Base-by-base conservation (phyloP, 1,140 invertebrate genomes). In the Proales similis region DNA sequence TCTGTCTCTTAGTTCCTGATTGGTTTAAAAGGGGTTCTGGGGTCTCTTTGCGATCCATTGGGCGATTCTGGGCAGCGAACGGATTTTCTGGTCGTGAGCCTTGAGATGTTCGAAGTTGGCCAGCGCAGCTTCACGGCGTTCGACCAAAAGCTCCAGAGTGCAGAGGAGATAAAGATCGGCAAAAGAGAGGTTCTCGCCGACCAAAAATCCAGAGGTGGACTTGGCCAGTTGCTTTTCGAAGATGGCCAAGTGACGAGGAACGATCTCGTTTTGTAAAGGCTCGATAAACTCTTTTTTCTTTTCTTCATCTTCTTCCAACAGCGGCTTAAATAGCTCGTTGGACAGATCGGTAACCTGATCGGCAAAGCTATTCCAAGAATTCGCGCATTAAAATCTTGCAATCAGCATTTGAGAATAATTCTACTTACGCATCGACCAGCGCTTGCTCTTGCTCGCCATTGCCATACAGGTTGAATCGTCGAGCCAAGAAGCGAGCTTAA, bases 401-500 rank as follows among this genome's bases (percentile, higher is more conserved):
- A n/a, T n/a, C n/a, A n/a, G n/a, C n/a, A n/a, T n/a, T n/a, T n/a
- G n/a, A n/a, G n/a, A n/a, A n/a, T n/a, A n/a, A n/a, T n/a, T n/a
- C n/a, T n/a, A n/a, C 33, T 36, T 9, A 32, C 33, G 42, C 24
- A 11, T 62, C 57, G 1, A 45, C 14, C 48, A 22, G 11, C 22
- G 39, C 39, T 33, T 62, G 57, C 48, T 62, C 57, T 29, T 46
- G 30, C 3, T 12, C 20, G 26, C 29, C 27, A 12, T 14, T n/a
- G 38, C 57, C 57, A 29, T 42, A 29, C 36, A 62, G 24, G 0
- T 45, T 32, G 24, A 62, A 62, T 19, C 26, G 46, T 9, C 43
- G 24, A 24, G 57, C 39, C 14, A 62, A 30, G 48, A 47, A 62
- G 38, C 57, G 57, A 33, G 57, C 57, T 57, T 12, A 19, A 11